These are phyloP conservation scores for Crocallis elinguaria DNA, from an alignment of 2,888 invertebrate genomes.

Conservation along the genomic window DNA sequence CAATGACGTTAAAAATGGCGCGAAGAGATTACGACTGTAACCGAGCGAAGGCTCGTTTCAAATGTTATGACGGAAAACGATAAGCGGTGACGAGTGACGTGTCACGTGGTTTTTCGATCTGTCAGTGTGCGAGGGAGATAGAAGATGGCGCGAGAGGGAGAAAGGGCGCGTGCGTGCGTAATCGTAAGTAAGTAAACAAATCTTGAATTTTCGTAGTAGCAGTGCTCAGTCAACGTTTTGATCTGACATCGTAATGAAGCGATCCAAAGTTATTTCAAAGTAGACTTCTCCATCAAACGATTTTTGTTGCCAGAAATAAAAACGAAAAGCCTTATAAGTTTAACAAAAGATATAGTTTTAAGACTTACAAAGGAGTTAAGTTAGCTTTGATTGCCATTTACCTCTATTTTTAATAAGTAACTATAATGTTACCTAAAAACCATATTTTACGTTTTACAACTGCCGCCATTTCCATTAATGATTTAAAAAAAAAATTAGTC, in stretches of 20 bases:
- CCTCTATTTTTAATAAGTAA: no score
- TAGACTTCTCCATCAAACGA: no score
- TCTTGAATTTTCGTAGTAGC: constrained; percentile 32
- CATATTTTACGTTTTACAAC: no score
- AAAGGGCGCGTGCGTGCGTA: constrained; percentile 50
- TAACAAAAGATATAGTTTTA: no score
- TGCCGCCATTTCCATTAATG: no score
- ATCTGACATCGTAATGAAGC: background rate
- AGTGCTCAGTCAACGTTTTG: constrained; percentile 1
- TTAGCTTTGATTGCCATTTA: no score
- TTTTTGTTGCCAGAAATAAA: no score
- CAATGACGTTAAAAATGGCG: constrained; percentile 26
- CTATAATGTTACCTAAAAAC: no score
- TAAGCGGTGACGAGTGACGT: constrained; percentile 46
- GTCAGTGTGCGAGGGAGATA: constrained; percentile 73
- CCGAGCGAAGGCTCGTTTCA: constrained; percentile 10
- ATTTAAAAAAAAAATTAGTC: no score
- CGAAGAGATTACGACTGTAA: constrained; percentile 13
- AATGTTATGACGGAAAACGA: constrained; percentile 43
- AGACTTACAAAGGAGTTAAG: no score
- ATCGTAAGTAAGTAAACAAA: constrained; percentile 59
- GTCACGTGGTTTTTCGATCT: constrained; percentile 69
- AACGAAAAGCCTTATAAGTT: no score
- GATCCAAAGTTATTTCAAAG: background rate
- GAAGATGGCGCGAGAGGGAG: constrained; percentile 51